Base-by-base conservation (phyloP, 2,888 invertebrate genomes). In the Apotomis capreana region DNA sequence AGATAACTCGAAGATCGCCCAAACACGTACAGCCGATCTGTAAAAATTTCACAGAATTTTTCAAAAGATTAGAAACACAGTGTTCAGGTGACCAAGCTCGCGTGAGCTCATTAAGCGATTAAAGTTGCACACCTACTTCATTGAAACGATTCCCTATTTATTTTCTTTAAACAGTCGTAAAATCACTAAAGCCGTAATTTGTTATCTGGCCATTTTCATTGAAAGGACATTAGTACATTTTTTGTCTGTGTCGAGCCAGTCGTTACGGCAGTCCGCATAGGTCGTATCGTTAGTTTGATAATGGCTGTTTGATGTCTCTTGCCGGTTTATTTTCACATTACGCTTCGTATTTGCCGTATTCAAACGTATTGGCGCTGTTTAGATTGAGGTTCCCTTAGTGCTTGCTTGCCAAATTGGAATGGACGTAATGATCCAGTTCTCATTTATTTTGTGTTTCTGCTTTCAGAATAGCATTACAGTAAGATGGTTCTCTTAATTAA, bases 281-380 rank as follows among this genome's bases (percentile, higher is more conserved):
- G 74, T 73, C 68, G 74, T 54, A 62, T 71, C 57, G 68, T 70
- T 74, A 69, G 58, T 76, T 73, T 75, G 76, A 74, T 77, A 77
- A 78, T 78, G 77, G 76, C 68, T 67, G 76, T 77, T 77, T 77
- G 76, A 77, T 78, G 76, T 78, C 74, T 70, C 68, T 46, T 74
- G 73, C 67, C 68, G 74, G 74, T 54, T 74, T 75, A 72, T 76
- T 76, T 76, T 75, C 68, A 13, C 69, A 67, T 65, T 68, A 69
- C 71, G 69, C 46, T 46, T 26, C 59, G 51, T 60, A 59, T 70
- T 72, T 49, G 51, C 49, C 9, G 49, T 44, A 57, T 62, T 61
- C 52, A 62, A 68, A 64, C 59, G 59, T 59, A 63, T 63, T 58
- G 63, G 58, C 49, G 57, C 13, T 57, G 62, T 62, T 57, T 49